Evolutionary conservation across 2,888 invertebrate genomes (phyloP).

Genomic region (Holacanthella duospinosa): DNA sequence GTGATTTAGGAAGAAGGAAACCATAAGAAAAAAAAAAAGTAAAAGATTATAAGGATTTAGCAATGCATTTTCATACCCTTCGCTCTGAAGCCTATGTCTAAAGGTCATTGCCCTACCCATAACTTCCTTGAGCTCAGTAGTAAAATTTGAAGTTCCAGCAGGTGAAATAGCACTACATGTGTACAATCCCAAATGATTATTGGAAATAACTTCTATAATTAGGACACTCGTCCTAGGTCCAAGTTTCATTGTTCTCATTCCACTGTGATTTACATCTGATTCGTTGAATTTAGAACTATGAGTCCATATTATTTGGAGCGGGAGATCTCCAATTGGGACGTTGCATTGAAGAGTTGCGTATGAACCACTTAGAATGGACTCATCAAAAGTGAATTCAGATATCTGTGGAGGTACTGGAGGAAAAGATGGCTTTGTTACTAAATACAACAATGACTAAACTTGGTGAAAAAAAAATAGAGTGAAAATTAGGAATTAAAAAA

Average conservation of each 20-base stretch:
- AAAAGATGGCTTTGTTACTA: too few species aligned
- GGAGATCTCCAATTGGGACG: conserved; percentile 41
- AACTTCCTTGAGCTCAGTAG: conserved; percentile 20
- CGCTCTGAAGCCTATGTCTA: not conserved
- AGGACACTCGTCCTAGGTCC: conserved; percentile 53
- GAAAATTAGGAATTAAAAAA: too few species aligned
- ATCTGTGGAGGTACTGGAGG: conserved; percentile 38
- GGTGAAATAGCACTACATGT: conserved; percentile 60
- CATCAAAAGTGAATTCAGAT: conserved; percentile 38
- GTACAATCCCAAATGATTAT: conserved; percentile 46
- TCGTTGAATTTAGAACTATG: not conserved
- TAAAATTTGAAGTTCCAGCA: conserved; percentile 51
- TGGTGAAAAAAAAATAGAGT: too few species aligned
- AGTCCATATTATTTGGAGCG: conserved; percentile 42
- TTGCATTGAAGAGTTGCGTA: conserved; percentile 18
- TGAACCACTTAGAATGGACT: conserved; percentile 35
- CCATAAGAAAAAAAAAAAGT: too few species aligned
- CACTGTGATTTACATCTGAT: conserved; percentile 17
- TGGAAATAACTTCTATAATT: conserved; percentile 46
- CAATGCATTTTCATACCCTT: not conserved
- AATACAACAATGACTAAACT: too few species aligned
- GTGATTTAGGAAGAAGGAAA: too few species aligned
- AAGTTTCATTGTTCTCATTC: conserved; percentile 41
- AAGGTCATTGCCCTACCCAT: not conserved
- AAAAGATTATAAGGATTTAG: too few species aligned